These are phyloP conservation scores for Papilio elwesi DNA, from an alignment of 2,888 invertebrate species.

Conservation along the genomic window DNA sequence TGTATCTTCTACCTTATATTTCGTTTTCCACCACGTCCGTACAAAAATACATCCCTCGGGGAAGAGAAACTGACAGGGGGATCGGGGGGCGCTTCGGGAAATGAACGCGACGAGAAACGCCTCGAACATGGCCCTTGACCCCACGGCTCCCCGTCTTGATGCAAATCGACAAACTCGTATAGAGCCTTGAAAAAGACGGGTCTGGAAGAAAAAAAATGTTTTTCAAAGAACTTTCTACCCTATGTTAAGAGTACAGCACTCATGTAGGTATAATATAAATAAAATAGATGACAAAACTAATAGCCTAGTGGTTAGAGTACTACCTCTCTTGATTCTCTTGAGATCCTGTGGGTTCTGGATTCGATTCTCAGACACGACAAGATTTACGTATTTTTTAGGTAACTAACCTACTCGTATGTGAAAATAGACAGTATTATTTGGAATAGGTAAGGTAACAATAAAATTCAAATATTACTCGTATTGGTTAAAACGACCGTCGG, in stretches of 20 bases:
- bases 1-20: slow-evolving; percentile 87
- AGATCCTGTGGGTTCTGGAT: not conserved
- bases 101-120: slow-evolving; percentile 87
- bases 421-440: no score
- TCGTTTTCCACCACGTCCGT: slow-evolving; percentile 92
- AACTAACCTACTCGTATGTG: no score
- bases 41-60: slow-evolving; percentile 92
- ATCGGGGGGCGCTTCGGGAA: slow-evolving; percentile 82
- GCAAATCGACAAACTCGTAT: slow-evolving; percentile 94
- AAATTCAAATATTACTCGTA: no score
- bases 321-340: not conserved
- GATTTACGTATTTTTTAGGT: not conserved
- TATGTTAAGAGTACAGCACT: not conserved
- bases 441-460: no score
- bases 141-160: slow-evolving; percentile 92
- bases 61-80: slow-evolving; percentile 91
- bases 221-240: not conserved
- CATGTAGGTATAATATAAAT: not conserved
- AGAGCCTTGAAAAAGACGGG: slow-evolving; percentile 93
- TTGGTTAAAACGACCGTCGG: no score
- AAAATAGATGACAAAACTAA: not conserved
- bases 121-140: slow-evolving; percentile 90
- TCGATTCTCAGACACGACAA: not conserved
- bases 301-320: not conserved
- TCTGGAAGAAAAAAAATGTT: slow-evolving; percentile 74